Conservation (phyloP, 2,797 vertebrate genomes). For the Coregonus ussuriensis region DNA sequence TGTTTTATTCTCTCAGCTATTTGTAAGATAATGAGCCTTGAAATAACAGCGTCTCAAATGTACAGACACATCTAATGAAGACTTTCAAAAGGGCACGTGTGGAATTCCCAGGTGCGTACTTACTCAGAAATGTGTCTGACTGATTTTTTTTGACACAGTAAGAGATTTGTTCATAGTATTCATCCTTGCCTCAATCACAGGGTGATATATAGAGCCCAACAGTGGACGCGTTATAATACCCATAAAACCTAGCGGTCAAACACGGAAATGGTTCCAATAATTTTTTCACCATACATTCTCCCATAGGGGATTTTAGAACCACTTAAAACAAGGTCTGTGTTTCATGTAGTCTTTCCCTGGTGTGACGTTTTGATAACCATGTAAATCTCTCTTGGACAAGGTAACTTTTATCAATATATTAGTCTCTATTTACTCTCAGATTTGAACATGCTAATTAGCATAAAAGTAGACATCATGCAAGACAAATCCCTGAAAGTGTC, state of each 20-base stretch:
- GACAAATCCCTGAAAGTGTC: not conserved
- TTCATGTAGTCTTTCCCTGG: not conserved
- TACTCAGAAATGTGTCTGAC: slow-evolving; percentile 22
- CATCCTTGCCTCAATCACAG: not conserved
- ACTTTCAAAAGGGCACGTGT: slow-evolving; percentile 16
- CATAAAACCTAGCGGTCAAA: too few relatives aligned
- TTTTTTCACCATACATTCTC: too few relatives aligned
- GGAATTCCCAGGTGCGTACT: slow-evolving; percentile 37
- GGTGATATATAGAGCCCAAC: too few relatives aligned
- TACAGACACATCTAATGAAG: slow-evolving; percentile 39
- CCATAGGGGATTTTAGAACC: too few relatives aligned
- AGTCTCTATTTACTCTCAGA: too few relatives aligned
- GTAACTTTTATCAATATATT: too few relatives aligned
- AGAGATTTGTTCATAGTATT: not conserved
- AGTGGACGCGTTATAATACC: too few relatives aligned
- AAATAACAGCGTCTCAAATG: slow-evolving; percentile 40
- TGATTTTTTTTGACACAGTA: not conserved
- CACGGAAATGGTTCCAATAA: too few relatives aligned
- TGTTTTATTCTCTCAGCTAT: slow-evolving; percentile 43
- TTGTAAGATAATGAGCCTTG: slow-evolving; percentile 49
- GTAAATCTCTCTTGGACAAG: too few relatives aligned
- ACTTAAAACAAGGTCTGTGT: too few relatives aligned
- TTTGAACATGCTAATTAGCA: too few relatives aligned
- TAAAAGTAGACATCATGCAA: not conserved
- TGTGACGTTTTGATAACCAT: too few relatives aligned